Percentiles rank a stretch among this genome's conserved stretches.
These are phyloP conservation scores for Brienomyrus brachyistius DNA, from an alignment of 2,113 vertebrate species.

Conservation along the genomic window DNA sequence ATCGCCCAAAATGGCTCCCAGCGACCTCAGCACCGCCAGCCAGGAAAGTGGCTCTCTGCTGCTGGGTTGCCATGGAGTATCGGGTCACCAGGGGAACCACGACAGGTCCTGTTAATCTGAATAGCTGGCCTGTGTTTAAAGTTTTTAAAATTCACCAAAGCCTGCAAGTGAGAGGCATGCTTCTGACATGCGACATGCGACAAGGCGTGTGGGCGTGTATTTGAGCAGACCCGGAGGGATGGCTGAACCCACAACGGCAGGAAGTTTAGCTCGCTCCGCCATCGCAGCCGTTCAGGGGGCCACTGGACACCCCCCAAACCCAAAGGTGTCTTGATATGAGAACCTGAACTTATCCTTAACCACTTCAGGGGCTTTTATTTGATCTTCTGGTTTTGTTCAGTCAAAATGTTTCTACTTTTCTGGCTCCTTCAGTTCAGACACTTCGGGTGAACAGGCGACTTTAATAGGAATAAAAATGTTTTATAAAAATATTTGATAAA, in stretches of 20 bases:
- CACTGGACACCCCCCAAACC: not conserved
- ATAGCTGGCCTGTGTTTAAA: not conserved
- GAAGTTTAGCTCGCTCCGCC: too few relatives aligned
- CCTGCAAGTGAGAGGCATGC: not conserved
- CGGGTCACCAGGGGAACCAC: not conserved
- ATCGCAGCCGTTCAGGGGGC: not conserved
- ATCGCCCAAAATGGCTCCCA: not conserved
- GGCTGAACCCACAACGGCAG: not conserved
- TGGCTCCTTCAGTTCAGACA: not conserved
- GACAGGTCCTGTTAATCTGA: not conserved
- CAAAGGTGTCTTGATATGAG: not conserved
- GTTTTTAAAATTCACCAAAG: not conserved
- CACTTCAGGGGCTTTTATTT: not conserved
- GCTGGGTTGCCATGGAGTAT: not conserved
- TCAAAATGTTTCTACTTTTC: not conserved
- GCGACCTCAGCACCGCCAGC: not conserved
- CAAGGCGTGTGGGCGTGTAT: not conserved
- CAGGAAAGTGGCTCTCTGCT: not conserved
- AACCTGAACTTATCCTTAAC: not conserved
- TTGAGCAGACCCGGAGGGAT: not conserved
- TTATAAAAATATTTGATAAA: not conserved
- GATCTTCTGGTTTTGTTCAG: not conserved
- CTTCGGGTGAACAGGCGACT: not conserved
- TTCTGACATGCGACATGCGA: not conserved
- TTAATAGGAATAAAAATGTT: not conserved